Evolutionary conservation across 2,888 invertebrate species (phyloP), one percentile per base, ranked within the genome.

Genomic region (Elysia crispata): DNA sequence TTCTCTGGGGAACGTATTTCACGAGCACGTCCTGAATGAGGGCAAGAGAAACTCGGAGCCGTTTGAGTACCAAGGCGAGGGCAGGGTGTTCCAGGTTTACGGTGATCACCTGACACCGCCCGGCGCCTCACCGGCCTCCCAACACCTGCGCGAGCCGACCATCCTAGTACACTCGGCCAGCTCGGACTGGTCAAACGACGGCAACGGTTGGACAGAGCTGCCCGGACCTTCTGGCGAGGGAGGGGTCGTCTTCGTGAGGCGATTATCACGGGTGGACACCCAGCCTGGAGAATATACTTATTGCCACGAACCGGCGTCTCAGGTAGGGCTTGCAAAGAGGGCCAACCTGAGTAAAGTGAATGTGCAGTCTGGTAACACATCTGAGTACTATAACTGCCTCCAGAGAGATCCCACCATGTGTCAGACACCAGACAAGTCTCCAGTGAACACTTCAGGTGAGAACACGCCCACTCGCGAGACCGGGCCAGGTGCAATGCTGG

Each of bases 311-410:
- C 31, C 41, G 5, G 11, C 3, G 5, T 11, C 41, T 41, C 41
- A 41, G 41, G 0, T 33, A 0, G 76, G 76, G 28, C 70, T 13
- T 3, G 18, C 67, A 0, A 28, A 69, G 20, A 18, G 80, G 30
- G 76, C 72, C 8, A 80, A 64, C 28, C 31, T 80, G n/a, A 76
- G 80, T 50, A 80, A 76, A 49, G 80, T 80, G n/a, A 80, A 76
- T 18, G 80, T 80, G 18, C 80, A 62, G 49, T 76, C 80, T 8
- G 76, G 76, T 1, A 80, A 76, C 57, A 76, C 76, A 64, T 76
- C 72, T 33, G 76, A 80, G 20, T 80, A 80, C 54, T 80, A 80
- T 72, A 70, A 76, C 54, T 64, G 80, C n/a, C 60, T 76, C 13
- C 60, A 69, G 6, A 80, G 80, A 25, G n/a, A 20, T 6, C 3